phyloP scores from a whole-genome alignment of 30 jellyfish, hydroid and myxozoan genomes.

The Chironex yamaguchii region DNA sequence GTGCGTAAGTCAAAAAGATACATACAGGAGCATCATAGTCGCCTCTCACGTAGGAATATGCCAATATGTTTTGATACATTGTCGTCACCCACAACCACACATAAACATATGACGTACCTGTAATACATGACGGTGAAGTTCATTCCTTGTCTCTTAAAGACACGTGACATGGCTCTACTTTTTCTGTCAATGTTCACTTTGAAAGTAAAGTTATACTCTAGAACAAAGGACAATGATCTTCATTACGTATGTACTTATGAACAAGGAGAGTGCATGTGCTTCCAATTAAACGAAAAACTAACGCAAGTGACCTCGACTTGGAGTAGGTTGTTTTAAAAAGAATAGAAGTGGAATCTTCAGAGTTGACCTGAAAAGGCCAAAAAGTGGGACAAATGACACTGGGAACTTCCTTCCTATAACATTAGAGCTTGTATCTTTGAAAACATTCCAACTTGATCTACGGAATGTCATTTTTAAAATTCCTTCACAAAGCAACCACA shows the following conservation, averaged over 20 bases:
- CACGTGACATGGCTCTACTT: conserved; percentile 72
- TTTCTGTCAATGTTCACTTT: conserved; percentile 87
- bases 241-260: no score
- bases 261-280: conserved; percentile 49
- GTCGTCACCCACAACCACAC: not conserved
- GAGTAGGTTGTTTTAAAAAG: no score
- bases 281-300: conserved; percentile 71
- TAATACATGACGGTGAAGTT: conserved; percentile 63
- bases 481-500: no score
- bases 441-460: no score
- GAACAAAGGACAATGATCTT: not conserved
- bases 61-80: no score
- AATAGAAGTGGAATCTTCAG: no score
- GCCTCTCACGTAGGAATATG: no score
- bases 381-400: no score
- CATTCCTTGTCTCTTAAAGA: conserved; percentile 73
- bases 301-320: conserved; percentile 72
- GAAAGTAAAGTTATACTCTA: conserved; percentile 81
- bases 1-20: not conserved
- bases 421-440: no score
- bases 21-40: not conserved
- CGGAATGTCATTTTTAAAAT: no score
- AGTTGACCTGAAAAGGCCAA: no score
- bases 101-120: conserved; percentile 42
- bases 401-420: no score